Percentiles rank a stretch among this genome's conserved stretches.
phyloP scores from a whole-genome alignment of 2,888 invertebrate genomes.

The Sarcophaga carnaria region DNA sequence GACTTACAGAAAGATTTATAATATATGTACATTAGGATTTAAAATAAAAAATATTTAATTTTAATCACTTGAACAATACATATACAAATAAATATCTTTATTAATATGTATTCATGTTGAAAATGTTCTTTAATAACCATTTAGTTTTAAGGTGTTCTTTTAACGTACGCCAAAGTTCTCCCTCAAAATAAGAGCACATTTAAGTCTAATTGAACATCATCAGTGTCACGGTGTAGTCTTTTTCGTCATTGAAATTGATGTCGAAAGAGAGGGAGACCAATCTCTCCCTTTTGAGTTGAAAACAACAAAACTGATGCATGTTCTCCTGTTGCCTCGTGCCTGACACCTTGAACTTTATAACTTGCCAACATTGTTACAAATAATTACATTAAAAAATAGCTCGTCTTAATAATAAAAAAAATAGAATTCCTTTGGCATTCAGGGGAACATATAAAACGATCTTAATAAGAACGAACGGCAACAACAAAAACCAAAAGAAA shows the following conservation, averaged over 20 bases:
- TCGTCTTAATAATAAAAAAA: conserved; percentile 15
- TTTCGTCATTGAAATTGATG: background rate
- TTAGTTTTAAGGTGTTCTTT: conserved; percentile 9
- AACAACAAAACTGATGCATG: conserved; percentile 4
- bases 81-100: background rate
- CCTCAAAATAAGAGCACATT: conserved; percentile 1
- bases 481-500: background rate
- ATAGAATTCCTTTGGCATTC: conserved; percentile 47
- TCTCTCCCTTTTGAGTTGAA: background rate
- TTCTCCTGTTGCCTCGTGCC: conserved; percentile 21
- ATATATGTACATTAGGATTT: too few species aligned
- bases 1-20: too few species aligned
- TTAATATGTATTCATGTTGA: background rate
- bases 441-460: conserved; percentile 18
- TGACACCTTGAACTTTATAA: conserved; percentile 54
- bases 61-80: background rate
- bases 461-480: conserved; percentile 28
- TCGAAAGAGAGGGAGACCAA: background rate
- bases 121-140: background rate
- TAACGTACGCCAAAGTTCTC: conserved; percentile 3
- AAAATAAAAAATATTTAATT: background rate
- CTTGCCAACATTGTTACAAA: conserved; percentile 58
- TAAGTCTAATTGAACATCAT: background rate
- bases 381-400: conserved; percentile 63
- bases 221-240: background rate